phyloP scores from a whole-genome alignment of 1,140 invertebrate species.

The Lordiphosa mommai region DNA sequence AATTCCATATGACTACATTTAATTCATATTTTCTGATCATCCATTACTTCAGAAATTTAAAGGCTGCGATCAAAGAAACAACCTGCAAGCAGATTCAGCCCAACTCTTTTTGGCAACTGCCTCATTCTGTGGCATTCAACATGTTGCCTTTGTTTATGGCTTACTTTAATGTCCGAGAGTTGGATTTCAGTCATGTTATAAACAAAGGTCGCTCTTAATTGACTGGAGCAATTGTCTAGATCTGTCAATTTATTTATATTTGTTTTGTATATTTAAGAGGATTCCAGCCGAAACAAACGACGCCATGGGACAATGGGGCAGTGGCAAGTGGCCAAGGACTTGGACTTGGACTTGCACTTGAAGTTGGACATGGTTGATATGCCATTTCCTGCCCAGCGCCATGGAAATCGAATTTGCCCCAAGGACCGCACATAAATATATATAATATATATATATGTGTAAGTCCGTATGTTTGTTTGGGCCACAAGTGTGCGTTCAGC shows the following conservation, averaged over 20 bases:
- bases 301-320: slow-evolving; percentile 2
- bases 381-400: slow-evolving; percentile 5
- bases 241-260: slow-evolving; percentile 12
- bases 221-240: slow-evolving; percentile 4
- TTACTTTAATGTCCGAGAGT: too few species aligned
- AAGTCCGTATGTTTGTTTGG: background rate
- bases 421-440: slow-evolving; percentile 1
- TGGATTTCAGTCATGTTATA: slow-evolving; percentile 1
- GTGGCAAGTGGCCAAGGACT: too few species aligned
- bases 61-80: too few species aligned
- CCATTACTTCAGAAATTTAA: too few species aligned
- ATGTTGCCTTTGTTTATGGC: too few species aligned
- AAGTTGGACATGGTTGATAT: background rate
- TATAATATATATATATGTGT: background rate
- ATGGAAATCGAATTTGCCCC: slow-evolving; percentile 5
- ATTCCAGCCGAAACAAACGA: slow-evolving; percentile 9
- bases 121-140: too few species aligned
- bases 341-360: background rate
- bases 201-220: slow-evolving; percentile 12
- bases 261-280: slow-evolving; percentile 9
- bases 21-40: too few species aligned
- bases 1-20: too few species aligned
- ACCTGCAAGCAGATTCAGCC: too few species aligned
- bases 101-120: too few species aligned
- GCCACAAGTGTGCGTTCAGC: background rate